phyloP scores from a whole-genome alignment of 2,113 vertebrate species.

The Stegostoma tigrinum region DNA sequence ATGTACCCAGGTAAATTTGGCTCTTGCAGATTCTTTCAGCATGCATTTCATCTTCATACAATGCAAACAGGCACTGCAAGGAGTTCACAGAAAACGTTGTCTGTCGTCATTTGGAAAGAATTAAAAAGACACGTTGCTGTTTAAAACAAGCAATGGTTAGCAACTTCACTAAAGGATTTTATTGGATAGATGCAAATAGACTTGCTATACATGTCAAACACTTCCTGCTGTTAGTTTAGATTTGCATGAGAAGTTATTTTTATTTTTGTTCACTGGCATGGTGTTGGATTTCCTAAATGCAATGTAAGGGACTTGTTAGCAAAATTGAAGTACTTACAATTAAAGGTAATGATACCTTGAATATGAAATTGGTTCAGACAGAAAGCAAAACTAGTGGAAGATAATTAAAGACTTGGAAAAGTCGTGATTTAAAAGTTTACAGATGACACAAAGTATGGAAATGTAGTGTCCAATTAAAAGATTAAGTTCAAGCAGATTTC shows the following conservation, averaged over 20 bases:
- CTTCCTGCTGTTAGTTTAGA: background rate
- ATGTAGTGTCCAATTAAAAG: background rate
- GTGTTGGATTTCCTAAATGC: background rate
- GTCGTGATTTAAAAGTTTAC: background rate
- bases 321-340: background rate
- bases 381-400: background rate
- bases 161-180: background rate
- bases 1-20: background rate
- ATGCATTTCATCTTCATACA: background rate
- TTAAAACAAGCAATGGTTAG: background rate
- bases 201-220: background rate
- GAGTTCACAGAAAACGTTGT: background rate
- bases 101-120: background rate
- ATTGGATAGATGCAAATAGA: background rate
- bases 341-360: background rate
- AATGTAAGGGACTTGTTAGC: background rate
- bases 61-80: background rate
- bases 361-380: background rate
- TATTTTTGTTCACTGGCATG: background rate
- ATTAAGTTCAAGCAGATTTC: background rate
- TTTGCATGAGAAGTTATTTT: background rate
- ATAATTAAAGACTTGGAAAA: background rate
- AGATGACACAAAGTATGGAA: background rate
- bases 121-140: background rate
- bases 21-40: background rate